These are phyloP conservation scores for Volucella bombylans DNA, from an alignment of 2,888 invertebrate species.

Conservation along the genomic window DNA sequence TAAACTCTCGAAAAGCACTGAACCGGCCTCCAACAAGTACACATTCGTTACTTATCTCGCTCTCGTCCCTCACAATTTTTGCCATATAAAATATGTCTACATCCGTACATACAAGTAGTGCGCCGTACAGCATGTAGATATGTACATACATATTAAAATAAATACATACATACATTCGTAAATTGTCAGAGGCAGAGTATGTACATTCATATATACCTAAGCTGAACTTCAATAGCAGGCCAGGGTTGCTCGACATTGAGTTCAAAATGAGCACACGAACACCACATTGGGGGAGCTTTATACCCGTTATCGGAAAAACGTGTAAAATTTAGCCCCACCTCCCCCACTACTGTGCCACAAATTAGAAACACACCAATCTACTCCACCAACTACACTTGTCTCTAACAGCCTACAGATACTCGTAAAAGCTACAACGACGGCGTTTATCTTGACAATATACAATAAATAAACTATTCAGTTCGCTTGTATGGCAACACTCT, in stretches of 20 bases:
- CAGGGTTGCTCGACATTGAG: slow-evolving; percentile 75
- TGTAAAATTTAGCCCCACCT: slow-evolving; percentile 65
- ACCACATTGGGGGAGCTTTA: slow-evolving; percentile 70
- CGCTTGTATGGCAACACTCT: slow-evolving; percentile 26
- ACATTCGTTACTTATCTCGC: slow-evolving; percentile 66
- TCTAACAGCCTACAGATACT: too few relatives aligned
- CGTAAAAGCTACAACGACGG: background rate
- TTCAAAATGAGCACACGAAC: slow-evolving; percentile 74
- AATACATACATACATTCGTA: background rate
- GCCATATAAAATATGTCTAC: slow-evolving; percentile 17
- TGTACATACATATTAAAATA: too few relatives aligned
- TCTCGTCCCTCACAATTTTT: slow-evolving; percentile 57
- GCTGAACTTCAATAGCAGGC: slow-evolving; percentile 75
- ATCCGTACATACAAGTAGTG: slow-evolving; percentile 24
- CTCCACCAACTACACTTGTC: too few relatives aligned
- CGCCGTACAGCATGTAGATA: background rate
- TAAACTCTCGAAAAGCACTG: slow-evolving; percentile 63
- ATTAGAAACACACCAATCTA: slow-evolving; percentile 15
- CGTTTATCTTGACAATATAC: slow-evolving; percentile 31
- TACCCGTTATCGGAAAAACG: slow-evolving; percentile 67
- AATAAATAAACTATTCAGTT: background rate
- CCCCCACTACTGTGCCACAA: slow-evolving; percentile 12
- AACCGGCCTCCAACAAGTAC: slow-evolving; percentile 72
- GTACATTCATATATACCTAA: slow-evolving; percentile 48
- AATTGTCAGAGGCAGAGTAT: background rate